Evolutionary conservation across 2,888 invertebrate genomes (phyloP), one percentile per base, ranked within the genome.

Genomic region (Oscheius sp.): DNA sequence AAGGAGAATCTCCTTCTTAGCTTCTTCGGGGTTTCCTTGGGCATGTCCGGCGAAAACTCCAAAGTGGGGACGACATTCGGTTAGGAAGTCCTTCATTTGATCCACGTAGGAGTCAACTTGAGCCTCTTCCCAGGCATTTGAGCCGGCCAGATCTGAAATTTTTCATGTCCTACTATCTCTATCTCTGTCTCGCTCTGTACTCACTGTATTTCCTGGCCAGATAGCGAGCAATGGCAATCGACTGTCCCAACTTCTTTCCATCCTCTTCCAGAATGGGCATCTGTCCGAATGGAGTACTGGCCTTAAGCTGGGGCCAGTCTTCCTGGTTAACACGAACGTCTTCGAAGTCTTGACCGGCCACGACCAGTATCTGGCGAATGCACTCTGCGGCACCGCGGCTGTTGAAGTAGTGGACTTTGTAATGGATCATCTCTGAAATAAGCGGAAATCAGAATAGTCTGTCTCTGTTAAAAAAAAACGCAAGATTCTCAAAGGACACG

Each of bases 191-290:
- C 21, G 21, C 21, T 21, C 21, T 21, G 11, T 3, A 74, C 70
- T 65, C 37, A 73, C 78, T 74, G 73, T 78, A 78, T 47, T 78
- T 63, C 1, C 76, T 62, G n/a, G 77, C 82, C 58, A 84, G 63
- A 51, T 78, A 84, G 11, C 85, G 74, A 21, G 77, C 75, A 51
- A 85, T 84, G 9, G 84, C 78, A 62, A 71, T 68, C n/a, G 80
- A 79, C 70, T 84, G 81, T 1, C 79, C 76, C 13, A 84, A 66
- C 42, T 65, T 50, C 57, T 79, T 76, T 33, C 82, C 84, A 62
- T 84, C 80, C 9, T 79, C 76, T 10, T 75, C 73, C 32, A 84
- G 76, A n/a, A 82, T 71, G 5, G 84, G 85, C 70, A 85, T 71
- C 58, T 79, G 77, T 29, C 83, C 82, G 66, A 84, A 84, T 32